A percentile compares a stretch with the other conserved stretches of the same genome.
These are phyloP conservation scores for Isurus oxyrinchus DNA, from an alignment of 2,113 vertebrate species.

Conservation along the genomic window DNA sequence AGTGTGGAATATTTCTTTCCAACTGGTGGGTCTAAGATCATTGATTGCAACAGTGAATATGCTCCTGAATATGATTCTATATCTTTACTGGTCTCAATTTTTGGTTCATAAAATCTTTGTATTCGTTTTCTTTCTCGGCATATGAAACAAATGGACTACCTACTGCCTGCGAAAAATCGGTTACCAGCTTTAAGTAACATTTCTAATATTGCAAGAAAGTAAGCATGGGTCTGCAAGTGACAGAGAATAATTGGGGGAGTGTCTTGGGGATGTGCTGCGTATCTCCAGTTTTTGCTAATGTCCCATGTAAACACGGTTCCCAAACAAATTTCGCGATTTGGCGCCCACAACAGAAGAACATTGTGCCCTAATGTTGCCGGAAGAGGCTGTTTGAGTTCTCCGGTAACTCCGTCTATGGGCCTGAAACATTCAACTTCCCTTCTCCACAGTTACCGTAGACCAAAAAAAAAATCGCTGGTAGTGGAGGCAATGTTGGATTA, in stretches of 20 bases:
- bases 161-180: neutral
- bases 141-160: neutral
- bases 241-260: no score
- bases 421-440: neutral
- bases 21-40: neutral
- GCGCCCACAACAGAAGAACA: neutral
- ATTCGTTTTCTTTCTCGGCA: neutral
- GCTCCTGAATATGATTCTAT: neutral
- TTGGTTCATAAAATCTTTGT: neutral
- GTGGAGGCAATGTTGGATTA: neutral
- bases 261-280: neutral
- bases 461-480: neutral
- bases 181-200: neutral
- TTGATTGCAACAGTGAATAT: neutral
- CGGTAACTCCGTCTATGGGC: neutral
- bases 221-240: neutral
- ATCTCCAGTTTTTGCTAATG: neutral
- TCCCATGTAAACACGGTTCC: neutral
- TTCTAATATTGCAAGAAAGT: neutral
- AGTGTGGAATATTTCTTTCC: neutral
- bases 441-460: neutral
- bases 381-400: neutral
- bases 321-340: neutral
- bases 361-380: neutral
- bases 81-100: neutral